Evolutionary conservation across 2,113 vertebrate species (phyloP).

Genomic region (Percina caprodes): DNA sequence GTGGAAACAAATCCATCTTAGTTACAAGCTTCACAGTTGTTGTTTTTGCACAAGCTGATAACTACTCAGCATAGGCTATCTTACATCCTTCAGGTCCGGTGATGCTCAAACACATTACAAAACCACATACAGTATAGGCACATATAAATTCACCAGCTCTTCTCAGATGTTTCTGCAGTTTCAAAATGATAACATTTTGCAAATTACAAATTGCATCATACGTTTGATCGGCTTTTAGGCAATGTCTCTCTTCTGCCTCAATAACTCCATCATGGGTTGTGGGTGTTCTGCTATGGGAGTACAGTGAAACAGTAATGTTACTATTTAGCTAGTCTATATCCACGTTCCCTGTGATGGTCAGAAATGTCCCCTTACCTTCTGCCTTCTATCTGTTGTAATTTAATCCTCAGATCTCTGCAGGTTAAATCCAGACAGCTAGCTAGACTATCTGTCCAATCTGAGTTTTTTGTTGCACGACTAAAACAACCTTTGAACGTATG

Average conservation of each 20-base stretch:
- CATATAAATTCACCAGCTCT: not conserved
- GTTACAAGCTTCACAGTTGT: constrained; percentile 15
- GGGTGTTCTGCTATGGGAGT: constrained; percentile 14
- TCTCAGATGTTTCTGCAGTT: not conserved
- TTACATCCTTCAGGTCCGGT: not conserved
- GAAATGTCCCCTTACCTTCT: too few relatives aligned
- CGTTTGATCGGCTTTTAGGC: constrained; percentile 30
- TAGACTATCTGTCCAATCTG: too few relatives aligned
- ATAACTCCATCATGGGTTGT: not conserved
- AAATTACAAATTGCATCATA: constrained; percentile 36
- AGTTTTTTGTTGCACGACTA: too few relatives aligned
- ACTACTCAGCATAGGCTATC: not conserved
- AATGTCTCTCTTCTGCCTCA: constrained; percentile 5
- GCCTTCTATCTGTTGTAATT: too few relatives aligned
- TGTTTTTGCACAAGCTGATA: not conserved
- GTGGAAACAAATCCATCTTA: constrained; percentile 59
- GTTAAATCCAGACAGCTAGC: too few relatives aligned
- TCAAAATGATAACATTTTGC: not conserved
- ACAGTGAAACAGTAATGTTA: constrained; percentile 24
- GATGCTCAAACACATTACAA: not conserved
- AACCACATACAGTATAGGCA: not conserved
- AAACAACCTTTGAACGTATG: too few relatives aligned
- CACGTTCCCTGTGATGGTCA: too few relatives aligned
- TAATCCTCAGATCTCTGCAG: too few relatives aligned
- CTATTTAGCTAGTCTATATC: constrained; percentile 10